These are phyloP conservation scores for Caenorhabditis tropicalis DNA, from an alignment of 1,140 invertebrate genomes.

Conservation along the genomic window DNA sequence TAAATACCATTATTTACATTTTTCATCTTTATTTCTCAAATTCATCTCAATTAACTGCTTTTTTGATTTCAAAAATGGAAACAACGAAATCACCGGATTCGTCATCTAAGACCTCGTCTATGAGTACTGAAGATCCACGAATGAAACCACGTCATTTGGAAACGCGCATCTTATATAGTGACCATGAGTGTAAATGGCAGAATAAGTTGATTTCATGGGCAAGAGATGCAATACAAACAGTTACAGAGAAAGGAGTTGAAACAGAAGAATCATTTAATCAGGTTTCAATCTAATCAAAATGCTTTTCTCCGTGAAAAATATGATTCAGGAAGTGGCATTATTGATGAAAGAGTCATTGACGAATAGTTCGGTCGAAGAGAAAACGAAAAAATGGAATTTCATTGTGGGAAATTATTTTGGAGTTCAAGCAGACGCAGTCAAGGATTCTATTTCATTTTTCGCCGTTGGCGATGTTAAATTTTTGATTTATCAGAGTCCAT, in stretches of 20 bases:
- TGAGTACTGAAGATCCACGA: not conserved
- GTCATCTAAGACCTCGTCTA: not conserved
- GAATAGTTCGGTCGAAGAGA: not conserved
- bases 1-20: not conserved
- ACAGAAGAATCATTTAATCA: not conserved
- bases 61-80: not conserved
- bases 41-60: not conserved
- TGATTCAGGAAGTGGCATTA: not conserved
- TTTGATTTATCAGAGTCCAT: not conserved
- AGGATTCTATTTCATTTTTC: constrained; percentile 7
- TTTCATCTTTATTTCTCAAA: not conserved
- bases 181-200: not conserved
- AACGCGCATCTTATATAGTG: not conserved
- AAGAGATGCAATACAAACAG: not conserved
- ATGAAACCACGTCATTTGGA: not conserved
- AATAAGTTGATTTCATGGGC: not conserved
- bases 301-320: not conserved
- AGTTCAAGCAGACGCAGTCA: constrained; percentile 11
- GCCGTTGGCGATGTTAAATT: constrained; percentile 21
- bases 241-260: not conserved
- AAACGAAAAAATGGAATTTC: not conserved
- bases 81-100: not conserved
- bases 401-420: constrained; percentile 4
- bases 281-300: not conserved
- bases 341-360: not conserved